Evolutionary conservation across 30 jellyfish, hydroid and myxozoan species (phyloP), one percentile per base, ranked within the genome.

Genomic region (Aurelia sp.): DNA sequence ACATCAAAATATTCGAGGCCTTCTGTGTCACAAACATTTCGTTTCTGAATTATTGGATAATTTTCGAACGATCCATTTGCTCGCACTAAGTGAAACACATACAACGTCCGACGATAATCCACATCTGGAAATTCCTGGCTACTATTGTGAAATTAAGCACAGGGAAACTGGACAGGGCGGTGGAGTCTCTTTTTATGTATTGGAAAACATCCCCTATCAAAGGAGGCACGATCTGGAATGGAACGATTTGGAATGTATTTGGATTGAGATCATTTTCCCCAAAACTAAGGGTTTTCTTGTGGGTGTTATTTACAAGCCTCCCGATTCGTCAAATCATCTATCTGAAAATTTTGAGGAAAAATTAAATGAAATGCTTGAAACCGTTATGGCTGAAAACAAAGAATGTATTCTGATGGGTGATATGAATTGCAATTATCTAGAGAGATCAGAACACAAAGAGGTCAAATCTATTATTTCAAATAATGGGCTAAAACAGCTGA

Each of bases 401-500:
- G 77, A 71, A 71, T 27, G 82, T 71, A 71, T 71, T 71, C 65
- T 71, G 82, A 2, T 71, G 82, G 82, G 65, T 31, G 65, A 71
- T 41, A 71, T 71, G 44, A 35, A 35, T 35, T 35, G 44, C 44
- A 35, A 35, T 35, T 35, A 35, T 35, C 68, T 71, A 71, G 82
- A 71, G 82, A 71, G 82, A 11, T 22, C 82, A 71, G 82, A 71
- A 71, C 63, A 71, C 82, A 71, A 41, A 71, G 82, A 71, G 82
- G 33, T 71, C 38, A 41, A 71, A 19, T 41, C 82, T 71, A 18
- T 71, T 41, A 71, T 71, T 71, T 71, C 82, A 71, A 71, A 71
- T 41, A 71, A 71, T 41, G 82, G 82, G 6, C 53, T 27, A 33
- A 71, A 71, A 71, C 63, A 27, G 82, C 82, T 71, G 65, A 71